These are phyloP conservation scores for Cecropterus lyciades DNA, from an alignment of 1,140 invertebrate genomes.

Conservation along the genomic window DNA sequence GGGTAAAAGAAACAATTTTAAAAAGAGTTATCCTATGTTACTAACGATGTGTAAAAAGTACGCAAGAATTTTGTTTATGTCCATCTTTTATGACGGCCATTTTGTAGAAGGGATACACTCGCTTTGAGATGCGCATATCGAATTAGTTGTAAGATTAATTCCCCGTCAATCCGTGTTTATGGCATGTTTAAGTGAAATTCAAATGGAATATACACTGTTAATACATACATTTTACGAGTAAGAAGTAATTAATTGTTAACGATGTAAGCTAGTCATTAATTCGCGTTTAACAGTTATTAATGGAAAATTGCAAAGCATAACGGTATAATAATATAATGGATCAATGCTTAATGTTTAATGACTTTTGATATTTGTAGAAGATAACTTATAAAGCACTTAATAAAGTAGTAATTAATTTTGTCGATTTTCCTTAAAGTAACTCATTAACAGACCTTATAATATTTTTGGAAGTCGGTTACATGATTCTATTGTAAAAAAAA, in stretches of 20 bases:
- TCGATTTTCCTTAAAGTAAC: no score
- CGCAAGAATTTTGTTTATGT: slow-evolving; percentile 48
- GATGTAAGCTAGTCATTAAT: background rate
- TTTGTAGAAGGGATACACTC: slow-evolving; percentile 42
- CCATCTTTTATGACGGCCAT: slow-evolving; percentile 47
- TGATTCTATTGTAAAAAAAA: no score
- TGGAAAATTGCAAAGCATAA: no score
- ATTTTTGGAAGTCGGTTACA: no score
- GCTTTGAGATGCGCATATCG: slow-evolving; percentile 44
- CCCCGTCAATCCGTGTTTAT: slow-evolving; percentile 39
- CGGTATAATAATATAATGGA: no score
- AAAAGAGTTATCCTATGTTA: slow-evolving; percentile 3
- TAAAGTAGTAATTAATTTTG: no score
- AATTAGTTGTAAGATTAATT: slow-evolving; percentile 48
- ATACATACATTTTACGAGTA: slow-evolving; percentile 1
- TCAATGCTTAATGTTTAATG: no score
- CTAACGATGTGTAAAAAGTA: slow-evolving; percentile 33
- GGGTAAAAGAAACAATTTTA: no score
- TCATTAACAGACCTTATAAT: no score
- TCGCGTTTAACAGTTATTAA: no score
- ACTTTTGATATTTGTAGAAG: no score
- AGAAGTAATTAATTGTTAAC: background rate
- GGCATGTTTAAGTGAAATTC: slow-evolving; percentile 34
- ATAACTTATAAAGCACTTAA: no score
- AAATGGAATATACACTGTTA: slow-evolving; percentile 18